Evolutionary conservation across 2,888 invertebrate species (phyloP).

Genomic region (Phlogophora meticulosa): DNA sequence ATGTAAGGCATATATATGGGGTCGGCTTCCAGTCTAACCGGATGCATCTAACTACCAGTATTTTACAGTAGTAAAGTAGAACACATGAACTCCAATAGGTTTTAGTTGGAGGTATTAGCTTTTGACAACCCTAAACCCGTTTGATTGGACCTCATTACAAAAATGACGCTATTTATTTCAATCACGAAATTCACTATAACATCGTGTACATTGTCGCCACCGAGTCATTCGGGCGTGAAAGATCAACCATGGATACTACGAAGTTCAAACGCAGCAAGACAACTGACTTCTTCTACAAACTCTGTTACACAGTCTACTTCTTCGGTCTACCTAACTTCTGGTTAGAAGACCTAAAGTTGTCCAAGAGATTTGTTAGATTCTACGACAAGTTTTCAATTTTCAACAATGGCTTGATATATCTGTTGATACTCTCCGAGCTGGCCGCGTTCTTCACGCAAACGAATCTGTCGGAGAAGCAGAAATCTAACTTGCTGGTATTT

Average conservation of each 20-base stretch:
- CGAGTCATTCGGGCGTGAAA: slow-evolving; percentile 1
- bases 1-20: too few relatives aligned
- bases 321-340: slow-evolving; percentile 72
- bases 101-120: not conserved
- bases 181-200: not conserved
- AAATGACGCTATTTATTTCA: slow-evolving; percentile 16
- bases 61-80: not conserved
- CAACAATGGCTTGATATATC: slow-evolving; percentile 52
- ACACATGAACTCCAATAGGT: not conserved
- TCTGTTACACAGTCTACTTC: slow-evolving; percentile 57
- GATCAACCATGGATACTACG: slow-evolving; percentile 40
- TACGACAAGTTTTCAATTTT: slow-evolving; percentile 56
- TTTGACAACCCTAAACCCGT: slow-evolving; percentile 42
- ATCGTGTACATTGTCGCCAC: not conserved
- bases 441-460: slow-evolving; percentile 70
- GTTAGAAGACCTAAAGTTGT: slow-evolving; percentile 64
- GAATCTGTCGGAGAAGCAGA: slow-evolving; percentile 68
- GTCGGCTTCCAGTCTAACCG: too few relatives aligned
- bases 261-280: slow-evolving; percentile 56
- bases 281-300: slow-evolving; percentile 64
- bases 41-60: too few relatives aligned
- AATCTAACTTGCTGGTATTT: slow-evolving; percentile 67
- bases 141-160: slow-evolving; percentile 35
- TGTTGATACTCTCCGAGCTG: slow-evolving; percentile 67
- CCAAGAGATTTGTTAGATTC: slow-evolving; percentile 54